Conservation (phyloP, 2,888 invertebrate genomes). For the Lymantria dispar region DNA sequence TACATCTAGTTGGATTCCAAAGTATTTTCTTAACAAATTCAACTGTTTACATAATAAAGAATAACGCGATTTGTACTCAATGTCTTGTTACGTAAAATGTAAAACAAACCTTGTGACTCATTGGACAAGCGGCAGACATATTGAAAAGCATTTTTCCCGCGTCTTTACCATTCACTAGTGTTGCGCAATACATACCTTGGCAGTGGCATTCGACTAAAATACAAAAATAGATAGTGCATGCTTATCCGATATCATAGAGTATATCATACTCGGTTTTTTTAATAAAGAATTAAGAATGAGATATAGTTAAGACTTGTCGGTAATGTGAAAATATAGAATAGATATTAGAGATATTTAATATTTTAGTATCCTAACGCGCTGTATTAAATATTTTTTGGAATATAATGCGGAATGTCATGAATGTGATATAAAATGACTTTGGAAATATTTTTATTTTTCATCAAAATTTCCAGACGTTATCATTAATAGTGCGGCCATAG, state of each 20-base stretch:
- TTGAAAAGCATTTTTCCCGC: slow-evolving; percentile 18
- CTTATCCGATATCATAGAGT: slow-evolving; percentile 23
- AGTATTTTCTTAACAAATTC: background rate
- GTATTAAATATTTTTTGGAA: too few species aligned
- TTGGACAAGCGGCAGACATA: slow-evolving; percentile 29
- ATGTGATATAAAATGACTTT: too few species aligned
- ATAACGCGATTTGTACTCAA: slow-evolving; percentile 4
- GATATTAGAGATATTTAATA: too few species aligned
- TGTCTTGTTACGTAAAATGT: slow-evolving; percentile 12
- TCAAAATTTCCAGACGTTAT: too few species aligned
- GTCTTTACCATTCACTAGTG: slow-evolving; percentile 19
- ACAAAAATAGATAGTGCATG: slow-evolving; percentile 52
- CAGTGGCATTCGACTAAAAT: slow-evolving; percentile 62
- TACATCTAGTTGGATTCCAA: background rate
- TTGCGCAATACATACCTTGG: slow-evolving; percentile 58
- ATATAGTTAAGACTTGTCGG: too few species aligned
- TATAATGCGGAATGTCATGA: too few species aligned
- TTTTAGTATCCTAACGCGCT: too few species aligned
- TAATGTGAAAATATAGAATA: too few species aligned
- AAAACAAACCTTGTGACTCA: slow-evolving; percentile 46
- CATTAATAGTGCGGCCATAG: too few species aligned
- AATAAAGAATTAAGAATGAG: too few species aligned
- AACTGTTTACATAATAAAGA: slow-evolving; percentile 2
- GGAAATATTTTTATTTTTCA: too few species aligned
- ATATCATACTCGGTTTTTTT: too few species aligned